Conservation (phyloP, 2,888 invertebrate species). For the Patella caerulea region DNA sequence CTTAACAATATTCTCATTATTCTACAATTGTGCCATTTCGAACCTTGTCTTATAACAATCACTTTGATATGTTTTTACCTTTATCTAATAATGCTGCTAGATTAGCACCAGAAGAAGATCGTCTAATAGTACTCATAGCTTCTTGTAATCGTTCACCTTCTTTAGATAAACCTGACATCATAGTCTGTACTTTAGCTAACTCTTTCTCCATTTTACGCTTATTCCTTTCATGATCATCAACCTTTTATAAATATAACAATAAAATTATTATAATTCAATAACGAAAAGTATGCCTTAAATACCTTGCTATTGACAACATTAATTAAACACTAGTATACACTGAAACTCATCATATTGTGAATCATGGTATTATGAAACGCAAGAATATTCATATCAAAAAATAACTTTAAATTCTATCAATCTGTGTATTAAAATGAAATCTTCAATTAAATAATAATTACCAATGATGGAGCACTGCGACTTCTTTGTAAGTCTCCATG, state of each 20-base stretch:
- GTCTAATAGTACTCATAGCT: constrained; percentile 82
- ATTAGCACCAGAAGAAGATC: constrained; percentile 61
- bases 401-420: no score
- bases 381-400: no score
- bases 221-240: constrained; percentile 62
- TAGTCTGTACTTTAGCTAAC: constrained; percentile 84
- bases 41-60: no score
- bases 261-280: background rate
- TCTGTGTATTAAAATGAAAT: no score
- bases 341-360: no score
- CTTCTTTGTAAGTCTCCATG: constrained; percentile 61
- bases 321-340: background rate
- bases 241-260: constrained; percentile 38
- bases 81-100: constrained; percentile 33
- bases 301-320: no score
- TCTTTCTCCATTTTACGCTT: constrained; percentile 76
- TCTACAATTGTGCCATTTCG: no score
- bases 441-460: constrained; percentile 34
- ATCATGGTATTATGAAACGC: no score
- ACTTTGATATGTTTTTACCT: background rate
- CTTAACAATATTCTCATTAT: no score
- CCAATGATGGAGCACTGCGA: constrained; percentile 64
- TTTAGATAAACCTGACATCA: constrained; percentile 88
- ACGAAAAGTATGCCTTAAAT: background rate
- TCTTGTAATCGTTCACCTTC: constrained; percentile 89